Base-by-base conservation (phyloP, 2,113 vertebrate genomes). In the Hymenochirus boettgeri region DNA sequence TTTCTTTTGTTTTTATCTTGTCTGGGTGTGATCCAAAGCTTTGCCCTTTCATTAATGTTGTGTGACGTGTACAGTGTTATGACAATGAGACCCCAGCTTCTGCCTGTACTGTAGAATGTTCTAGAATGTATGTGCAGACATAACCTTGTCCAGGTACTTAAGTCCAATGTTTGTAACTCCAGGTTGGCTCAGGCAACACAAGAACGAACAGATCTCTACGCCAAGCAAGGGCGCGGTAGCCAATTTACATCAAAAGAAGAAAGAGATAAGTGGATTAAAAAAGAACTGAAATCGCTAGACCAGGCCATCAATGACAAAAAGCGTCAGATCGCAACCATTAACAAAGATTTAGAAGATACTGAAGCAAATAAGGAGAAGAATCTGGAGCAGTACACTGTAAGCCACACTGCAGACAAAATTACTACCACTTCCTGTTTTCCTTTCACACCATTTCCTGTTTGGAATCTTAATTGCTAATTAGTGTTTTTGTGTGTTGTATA, bases 221-320 rank as follows among this genome's bases (percentile, higher is more conserved):
- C 96, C 75, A 99, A 99, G 70, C 96, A 99, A 78, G 96, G 96
- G 57, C 88, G 96, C 63, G 96, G 96, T 79, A 99, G 96, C 81
- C 96, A 99, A 75, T 99, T 99, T 77, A 98, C 96, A 71, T 98
- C 96, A 56, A 98, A 99, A 83, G 96, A 99, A 76, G 96, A 98
- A 72, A 89, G 96, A 33, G 96, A 99, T 81, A 98, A 99, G 53
- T 99, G 96, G 96, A 99, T 99, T 82, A 99, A 99, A 80, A 99
- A 99, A 63, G 96, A 99, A 70, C 77, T 99, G 23, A 97, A 98
- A 73, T 99, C 96, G 62, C 84, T 99, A 71, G 96, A 98, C 81
- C 96, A 98, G 80, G 96, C 96, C 58, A 98, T 99, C 77, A 98
- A 94, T 64, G 96, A 99, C 72, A 99, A 99, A 73, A 99, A 99